Conservation (phyloP, 2,888 invertebrate species). For the Harpalus rufipes region DNA sequence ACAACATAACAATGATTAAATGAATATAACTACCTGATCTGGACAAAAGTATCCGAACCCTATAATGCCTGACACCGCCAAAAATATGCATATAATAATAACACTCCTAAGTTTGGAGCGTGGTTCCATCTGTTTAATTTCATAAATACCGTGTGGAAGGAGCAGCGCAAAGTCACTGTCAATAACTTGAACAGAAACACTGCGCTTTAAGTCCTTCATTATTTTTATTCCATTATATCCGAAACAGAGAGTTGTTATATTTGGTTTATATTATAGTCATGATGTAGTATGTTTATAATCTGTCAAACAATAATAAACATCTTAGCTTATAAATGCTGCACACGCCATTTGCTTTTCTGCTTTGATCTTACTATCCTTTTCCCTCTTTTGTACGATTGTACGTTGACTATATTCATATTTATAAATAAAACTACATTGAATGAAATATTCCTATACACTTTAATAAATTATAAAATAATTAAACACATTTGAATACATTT, state of each 20-base stretch:
- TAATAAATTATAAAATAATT: constrained; percentile 59
- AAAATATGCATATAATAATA: constrained; percentile 88
- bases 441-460: constrained; percentile 30
- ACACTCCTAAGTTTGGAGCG: constrained; percentile 88
- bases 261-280: constrained; percentile 67
- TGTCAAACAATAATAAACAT: constrained; percentile 51
- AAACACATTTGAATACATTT: constrained; percentile 28
- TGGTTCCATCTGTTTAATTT: constrained; percentile 92
- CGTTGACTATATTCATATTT: constrained; percentile 37
- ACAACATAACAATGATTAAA: background rate
- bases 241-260: constrained; percentile 65
- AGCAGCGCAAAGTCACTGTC: constrained; percentile 90
- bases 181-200: constrained; percentile 89
- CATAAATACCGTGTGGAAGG: constrained; percentile 87
- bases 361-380: constrained; percentile 17
- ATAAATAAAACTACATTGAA: constrained; percentile 16
- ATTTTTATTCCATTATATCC: constrained; percentile 73
- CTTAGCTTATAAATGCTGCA: constrained; percentile 47
- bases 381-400: background rate
- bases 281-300: constrained; percentile 31
- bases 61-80: constrained; percentile 91
- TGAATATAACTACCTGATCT: constrained; percentile 83
- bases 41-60: constrained; percentile 95
- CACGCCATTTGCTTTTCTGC: constrained; percentile 66
- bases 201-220: constrained; percentile 76